Evolutionary conservation across 2,797 vertebrate species (phyloP).

Genomic region (Leucoraja ocellata): DNA sequence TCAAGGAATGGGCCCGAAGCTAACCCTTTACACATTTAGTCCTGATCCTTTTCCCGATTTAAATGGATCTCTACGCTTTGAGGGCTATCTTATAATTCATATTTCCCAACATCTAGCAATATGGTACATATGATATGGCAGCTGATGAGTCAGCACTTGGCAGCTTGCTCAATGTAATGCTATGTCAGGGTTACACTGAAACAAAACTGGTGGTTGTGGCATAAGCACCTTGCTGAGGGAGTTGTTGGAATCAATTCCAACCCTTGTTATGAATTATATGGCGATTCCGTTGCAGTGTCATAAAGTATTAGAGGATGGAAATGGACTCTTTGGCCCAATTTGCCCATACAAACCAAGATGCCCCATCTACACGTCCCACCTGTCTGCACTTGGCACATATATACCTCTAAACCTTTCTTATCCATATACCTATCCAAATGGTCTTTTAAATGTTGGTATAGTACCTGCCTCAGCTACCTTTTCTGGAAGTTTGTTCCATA

Average conservation of each 20-base stretch:
- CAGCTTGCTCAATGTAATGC: no score
- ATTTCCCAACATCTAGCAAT: neutral
- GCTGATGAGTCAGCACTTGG: neutral
- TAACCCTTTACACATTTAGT: neutral
- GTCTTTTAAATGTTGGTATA: no score
- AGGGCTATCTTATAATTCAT: neutral
- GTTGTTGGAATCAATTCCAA: neutral
- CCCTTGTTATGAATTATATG: neutral
- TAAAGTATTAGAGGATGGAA: no score
- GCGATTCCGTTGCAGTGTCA: neutral
- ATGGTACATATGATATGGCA: neutral
- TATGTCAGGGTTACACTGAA: neutral
- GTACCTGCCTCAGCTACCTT: no score
- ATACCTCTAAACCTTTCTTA: no score
- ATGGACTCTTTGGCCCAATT: no score
- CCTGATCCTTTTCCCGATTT: neutral
- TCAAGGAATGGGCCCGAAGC: neutral
- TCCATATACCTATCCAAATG: no score
- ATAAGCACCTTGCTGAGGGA: neutral
- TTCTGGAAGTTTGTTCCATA: no score
- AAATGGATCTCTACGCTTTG: neutral
- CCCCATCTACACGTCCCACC: no score
- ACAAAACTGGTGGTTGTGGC: neutral
- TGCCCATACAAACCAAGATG: no score
- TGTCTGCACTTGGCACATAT: no score